Evolutionary conservation across 1,140 invertebrate genomes (phyloP).

Genomic region (Penaeus japonicus): DNA sequence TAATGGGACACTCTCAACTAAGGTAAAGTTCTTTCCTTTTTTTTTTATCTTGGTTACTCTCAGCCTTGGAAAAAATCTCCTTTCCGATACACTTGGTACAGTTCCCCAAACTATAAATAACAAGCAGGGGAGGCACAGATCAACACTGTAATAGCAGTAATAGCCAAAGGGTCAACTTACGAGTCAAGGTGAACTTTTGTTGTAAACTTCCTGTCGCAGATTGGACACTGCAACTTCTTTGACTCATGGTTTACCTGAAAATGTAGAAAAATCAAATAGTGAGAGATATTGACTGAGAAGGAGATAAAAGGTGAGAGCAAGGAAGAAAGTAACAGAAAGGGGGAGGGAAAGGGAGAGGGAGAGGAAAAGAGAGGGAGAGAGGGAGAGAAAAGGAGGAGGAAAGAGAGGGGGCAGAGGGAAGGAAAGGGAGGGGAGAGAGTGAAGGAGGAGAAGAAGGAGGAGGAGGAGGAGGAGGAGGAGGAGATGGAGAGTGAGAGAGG

Average conservation of each 20-base stretch:
- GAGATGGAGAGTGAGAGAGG: background rate
- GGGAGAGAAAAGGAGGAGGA: background rate
- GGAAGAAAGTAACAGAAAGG: too few species aligned
- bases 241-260: slow-evolving; percentile 29
- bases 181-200: slow-evolving; percentile 23
- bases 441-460: background rate
- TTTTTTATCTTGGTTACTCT: too few species aligned
- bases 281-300: too few species aligned
- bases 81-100: too few species aligned
- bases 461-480: background rate
- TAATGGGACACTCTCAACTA: too few species aligned
- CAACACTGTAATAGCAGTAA: too few species aligned
- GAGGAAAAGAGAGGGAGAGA: background rate
- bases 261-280: background rate
- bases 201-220: slow-evolving; percentile 34
- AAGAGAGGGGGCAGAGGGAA: background rate
- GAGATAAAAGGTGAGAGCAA: too few species aligned
- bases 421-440: background rate
- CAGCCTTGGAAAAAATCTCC: too few species aligned
- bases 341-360: background rate
- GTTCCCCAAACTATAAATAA: too few species aligned
- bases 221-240: slow-evolving; percentile 18
- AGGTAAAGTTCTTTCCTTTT: too few species aligned
- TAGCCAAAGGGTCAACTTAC: background rate
- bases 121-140: too few species aligned